Base-by-base conservation (phyloP, 2,888 invertebrate genomes). In the Candidula unifasciata region DNA sequence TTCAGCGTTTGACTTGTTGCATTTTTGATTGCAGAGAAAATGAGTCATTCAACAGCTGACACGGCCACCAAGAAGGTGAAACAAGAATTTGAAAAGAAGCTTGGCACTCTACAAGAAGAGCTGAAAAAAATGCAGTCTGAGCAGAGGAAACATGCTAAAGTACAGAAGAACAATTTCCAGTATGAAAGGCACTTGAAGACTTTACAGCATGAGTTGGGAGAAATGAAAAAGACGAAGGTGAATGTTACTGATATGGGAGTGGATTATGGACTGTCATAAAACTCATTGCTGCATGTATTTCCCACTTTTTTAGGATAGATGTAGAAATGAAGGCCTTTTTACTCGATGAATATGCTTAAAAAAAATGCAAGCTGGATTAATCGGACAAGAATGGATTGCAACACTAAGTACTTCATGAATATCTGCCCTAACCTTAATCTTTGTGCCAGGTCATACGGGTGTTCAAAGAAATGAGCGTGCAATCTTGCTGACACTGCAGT, bases 51-150 rank as follows among this genome's bases (percentile, higher is more conserved):
- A 54, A 87, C 89, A 3, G 76, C 85, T 8, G 93, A 92, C 27
- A 89, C 91, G 78, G 88, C 89, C 16, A 89, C 89, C 16, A 91
- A 91, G 88, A 92, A 97, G 92, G 95, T 98, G 80, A 96, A 96
- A 88, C 96, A 97, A 52, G 97, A 98, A 90, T 99, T 97, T 94
- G 98, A 98, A 92, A 95, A 96, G 66, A 97, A 97, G 90, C 94
- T 99, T 80, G 94, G 95, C 24, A 95, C 96, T 37, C 96, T 99
- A 96, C 96, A 97, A 90, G 96, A 96, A 84, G 98, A 98, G 93
- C 94, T 98, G 92, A 96, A 96, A 92, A 95, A 96, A 87, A 94
- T 98, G 88, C 97, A 98, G 92, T 95, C 96, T 0, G 97, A 98
- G 3, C 97, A 97, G 93, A 96, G 96, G 87, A 98, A 98, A 91